phyloP scores from a whole-genome alignment of 2,888 invertebrate species.

The Megaustenia siamemsis region DNA sequence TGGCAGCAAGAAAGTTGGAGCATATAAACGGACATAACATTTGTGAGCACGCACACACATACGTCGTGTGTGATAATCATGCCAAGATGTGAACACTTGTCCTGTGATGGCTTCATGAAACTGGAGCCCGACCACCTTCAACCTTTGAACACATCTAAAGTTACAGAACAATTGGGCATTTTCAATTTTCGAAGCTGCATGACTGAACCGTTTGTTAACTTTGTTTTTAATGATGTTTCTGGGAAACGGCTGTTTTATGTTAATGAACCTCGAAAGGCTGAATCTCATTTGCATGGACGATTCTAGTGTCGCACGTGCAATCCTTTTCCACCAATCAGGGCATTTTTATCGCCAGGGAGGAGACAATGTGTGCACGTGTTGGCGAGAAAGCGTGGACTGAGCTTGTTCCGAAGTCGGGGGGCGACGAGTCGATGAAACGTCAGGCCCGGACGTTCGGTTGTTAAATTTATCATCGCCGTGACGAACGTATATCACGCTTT shows the following conservation, averaged over 20 bases:
- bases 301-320: constrained; percentile 40
- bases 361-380: constrained; percentile 48
- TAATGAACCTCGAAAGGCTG: constrained; percentile 36
- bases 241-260: constrained; percentile 44
- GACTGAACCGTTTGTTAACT: constrained; percentile 21
- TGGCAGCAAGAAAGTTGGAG: too few species aligned
- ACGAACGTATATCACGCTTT: constrained; percentile 34
- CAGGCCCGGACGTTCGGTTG: constrained; percentile 22
- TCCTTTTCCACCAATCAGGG: constrained; percentile 45
- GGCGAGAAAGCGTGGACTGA: constrained; percentile 28
- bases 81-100: neutral
- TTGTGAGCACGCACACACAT: neutral
- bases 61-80: neutral
- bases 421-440: neutral
- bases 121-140: neutral
- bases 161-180: neutral
- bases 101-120: neutral
- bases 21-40: too few species aligned
- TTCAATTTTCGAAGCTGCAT: neutral
- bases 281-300: constrained; percentile 47
- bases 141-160: neutral
- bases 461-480: constrained; percentile 39
- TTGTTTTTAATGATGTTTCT: constrained; percentile 35
- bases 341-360: constrained; percentile 48
- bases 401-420: neutral